These are phyloP conservation scores for Prinia subflava DNA, from an alignment of 2,113 vertebrate genomes.

Conservation along the genomic window DNA sequence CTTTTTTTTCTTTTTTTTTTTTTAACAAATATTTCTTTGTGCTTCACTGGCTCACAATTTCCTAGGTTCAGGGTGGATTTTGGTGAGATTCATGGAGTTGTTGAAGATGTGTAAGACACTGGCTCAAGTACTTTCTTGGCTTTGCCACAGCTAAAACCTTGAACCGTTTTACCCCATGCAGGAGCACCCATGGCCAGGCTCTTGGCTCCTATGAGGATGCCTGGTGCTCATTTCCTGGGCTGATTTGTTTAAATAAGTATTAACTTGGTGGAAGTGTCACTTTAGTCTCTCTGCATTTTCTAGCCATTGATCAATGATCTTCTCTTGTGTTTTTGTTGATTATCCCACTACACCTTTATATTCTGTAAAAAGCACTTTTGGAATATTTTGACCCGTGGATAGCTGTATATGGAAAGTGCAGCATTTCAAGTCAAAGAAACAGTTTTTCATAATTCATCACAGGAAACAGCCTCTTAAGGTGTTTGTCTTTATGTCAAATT, in stretches of 20 bases:
- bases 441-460: not conserved
- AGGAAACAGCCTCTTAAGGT: not conserved
- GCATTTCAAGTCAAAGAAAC: not conserved
- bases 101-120: not conserved
- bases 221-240: not conserved
- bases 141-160: not conserved
- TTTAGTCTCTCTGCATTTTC: not conserved
- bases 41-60: not conserved
- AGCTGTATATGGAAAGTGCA: not conserved
- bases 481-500: not conserved
- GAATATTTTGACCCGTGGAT: not conserved
- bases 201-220: not conserved
- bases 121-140: not conserved
- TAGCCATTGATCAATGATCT: not conserved
- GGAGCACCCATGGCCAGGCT: not conserved
- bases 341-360: not conserved
- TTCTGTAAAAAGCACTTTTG: not conserved
- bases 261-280: not conserved
- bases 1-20: too few species aligned
- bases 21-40: not conserved
- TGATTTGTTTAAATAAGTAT: not conserved
- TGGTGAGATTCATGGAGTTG: not conserved
- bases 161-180: not conserved
- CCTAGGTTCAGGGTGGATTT: not conserved
- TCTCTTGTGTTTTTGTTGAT: not conserved